These are phyloP conservation scores for Listrodromus nycthemerus DNA, from an alignment of 2,888 invertebrate genomes.

Conservation along the genomic window DNA sequence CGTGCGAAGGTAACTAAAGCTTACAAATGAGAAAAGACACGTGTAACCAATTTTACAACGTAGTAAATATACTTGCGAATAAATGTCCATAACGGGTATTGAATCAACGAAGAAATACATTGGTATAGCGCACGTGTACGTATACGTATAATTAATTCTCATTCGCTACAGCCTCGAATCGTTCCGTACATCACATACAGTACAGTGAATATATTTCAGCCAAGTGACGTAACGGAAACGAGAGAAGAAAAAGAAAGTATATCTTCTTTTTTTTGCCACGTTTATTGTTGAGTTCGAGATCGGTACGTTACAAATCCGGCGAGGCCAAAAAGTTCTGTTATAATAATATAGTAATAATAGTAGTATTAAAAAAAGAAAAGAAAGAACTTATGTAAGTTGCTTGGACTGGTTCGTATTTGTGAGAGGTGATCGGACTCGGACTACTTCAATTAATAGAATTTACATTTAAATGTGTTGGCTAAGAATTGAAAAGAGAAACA, in stretches of 20 bases:
- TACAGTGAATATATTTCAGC: constrained; percentile 48
- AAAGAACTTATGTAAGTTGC: constrained; percentile 56
- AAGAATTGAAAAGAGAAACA: constrained; percentile 35
- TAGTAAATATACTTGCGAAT: constrained; percentile 36
- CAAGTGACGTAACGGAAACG: constrained; percentile 54
- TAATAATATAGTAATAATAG: constrained; percentile 14
- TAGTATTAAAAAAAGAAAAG: constrained; percentile 6
- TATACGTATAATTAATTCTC: constrained; percentile 59
- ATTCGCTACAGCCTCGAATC: constrained; percentile 49
- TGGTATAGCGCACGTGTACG: constrained; percentile 51
- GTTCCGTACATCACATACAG: constrained; percentile 25
- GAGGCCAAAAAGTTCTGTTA: constrained; percentile 22
- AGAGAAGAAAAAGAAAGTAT: constrained; percentile 32
- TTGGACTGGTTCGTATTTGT: constrained; percentile 68
- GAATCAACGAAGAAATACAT: constrained; percentile 48
- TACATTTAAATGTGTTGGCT: constrained; percentile 60
- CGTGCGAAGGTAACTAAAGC: no score
- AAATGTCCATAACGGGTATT: constrained; percentile 30
- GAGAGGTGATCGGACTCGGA: constrained; percentile 44
- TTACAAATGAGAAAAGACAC: constrained; percentile 16
- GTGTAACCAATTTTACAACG: constrained; percentile 33
- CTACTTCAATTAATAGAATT: constrained; percentile 23
- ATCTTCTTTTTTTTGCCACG: constrained; percentile 28
- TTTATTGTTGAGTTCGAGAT: constrained; percentile 53
- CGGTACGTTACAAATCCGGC: constrained; percentile 37